phyloP scores from a whole-genome alignment of 2,113 vertebrate species.

The Lipophrys pholis region DNA sequence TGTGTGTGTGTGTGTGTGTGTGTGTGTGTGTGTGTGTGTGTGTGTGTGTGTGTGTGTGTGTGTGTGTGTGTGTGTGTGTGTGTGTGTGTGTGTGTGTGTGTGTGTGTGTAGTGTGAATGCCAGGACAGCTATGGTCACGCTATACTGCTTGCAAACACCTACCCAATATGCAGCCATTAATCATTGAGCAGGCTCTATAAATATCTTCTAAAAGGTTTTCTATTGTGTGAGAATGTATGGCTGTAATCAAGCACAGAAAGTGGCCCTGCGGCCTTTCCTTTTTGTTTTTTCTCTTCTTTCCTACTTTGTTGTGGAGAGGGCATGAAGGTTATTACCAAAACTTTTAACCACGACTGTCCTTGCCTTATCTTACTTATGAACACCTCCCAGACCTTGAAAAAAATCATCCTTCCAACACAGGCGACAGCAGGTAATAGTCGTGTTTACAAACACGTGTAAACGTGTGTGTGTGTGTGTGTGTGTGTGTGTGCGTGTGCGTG shows the following conservation, averaged over 20 bases:
- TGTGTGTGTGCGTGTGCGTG: too few relatives aligned
- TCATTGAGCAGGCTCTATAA: conserved; percentile 55
- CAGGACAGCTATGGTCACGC: conserved; percentile 33
- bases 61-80: conserved; percentile 5
- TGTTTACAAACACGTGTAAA: conserved; percentile 19
- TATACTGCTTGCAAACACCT: conserved; percentile 32
- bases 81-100: background rate
- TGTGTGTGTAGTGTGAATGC: conserved; percentile 27
- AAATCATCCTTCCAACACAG: conserved; percentile 47
- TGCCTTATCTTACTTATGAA: conserved; percentile 32
- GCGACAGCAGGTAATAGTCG: conserved; percentile 55
- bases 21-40: background rate
- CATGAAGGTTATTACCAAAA: conserved; percentile 40
- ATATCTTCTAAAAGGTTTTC: conserved; percentile 36
- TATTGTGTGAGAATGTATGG: conserved; percentile 22
- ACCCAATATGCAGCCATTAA: conserved; percentile 60
- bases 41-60: background rate
- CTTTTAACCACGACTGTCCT: conserved; percentile 28
- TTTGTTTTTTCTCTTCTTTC: background rate
- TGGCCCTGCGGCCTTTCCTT: conserved; percentile 15
- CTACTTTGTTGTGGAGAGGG: conserved; percentile 29
- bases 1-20: background rate
- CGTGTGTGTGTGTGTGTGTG: too few relatives aligned
- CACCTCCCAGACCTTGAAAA: conserved; percentile 24
- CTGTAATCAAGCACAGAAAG: conserved; percentile 54